Conservation (phyloP, 2,113 vertebrate species). For the Guaruba guarouba region DNA sequence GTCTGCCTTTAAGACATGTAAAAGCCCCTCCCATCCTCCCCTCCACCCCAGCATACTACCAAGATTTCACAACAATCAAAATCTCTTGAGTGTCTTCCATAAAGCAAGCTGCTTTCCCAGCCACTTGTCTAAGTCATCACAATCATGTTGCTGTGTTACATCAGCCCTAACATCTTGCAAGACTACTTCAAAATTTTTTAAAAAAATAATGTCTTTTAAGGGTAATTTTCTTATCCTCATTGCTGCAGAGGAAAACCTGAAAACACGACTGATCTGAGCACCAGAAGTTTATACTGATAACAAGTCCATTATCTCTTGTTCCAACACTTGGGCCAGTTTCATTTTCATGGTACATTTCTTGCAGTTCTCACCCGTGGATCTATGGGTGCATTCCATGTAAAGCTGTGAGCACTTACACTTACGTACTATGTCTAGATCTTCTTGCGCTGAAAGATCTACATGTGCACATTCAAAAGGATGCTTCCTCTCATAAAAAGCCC, state of each 20-base stretch:
- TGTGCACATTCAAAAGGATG: neutral
- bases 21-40: neutral
- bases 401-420: neutral
- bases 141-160: rapidly evolving
- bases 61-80: neutral
- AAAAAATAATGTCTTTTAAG: neutral
- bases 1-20: neutral
- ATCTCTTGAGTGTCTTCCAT: neutral
- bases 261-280: neutral
- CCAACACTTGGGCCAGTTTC: neutral
- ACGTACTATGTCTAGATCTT: neutral
- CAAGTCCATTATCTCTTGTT: neutral
- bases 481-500: neutral
- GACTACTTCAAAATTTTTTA: neutral
- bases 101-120: neutral
- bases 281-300: neutral
- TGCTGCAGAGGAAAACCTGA: neutral
- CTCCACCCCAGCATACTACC: neutral
- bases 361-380: too few relatives aligned
- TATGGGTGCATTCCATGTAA: too few relatives aligned
- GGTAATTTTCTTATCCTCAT: neutral
- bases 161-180: neutral
- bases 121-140: neutral
- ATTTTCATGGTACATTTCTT: neutral
- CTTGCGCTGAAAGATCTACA: neutral